These are phyloP conservation scores for Phania funesta DNA, from an alignment of 2,888 invertebrate species.

Conservation along the genomic window DNA sequence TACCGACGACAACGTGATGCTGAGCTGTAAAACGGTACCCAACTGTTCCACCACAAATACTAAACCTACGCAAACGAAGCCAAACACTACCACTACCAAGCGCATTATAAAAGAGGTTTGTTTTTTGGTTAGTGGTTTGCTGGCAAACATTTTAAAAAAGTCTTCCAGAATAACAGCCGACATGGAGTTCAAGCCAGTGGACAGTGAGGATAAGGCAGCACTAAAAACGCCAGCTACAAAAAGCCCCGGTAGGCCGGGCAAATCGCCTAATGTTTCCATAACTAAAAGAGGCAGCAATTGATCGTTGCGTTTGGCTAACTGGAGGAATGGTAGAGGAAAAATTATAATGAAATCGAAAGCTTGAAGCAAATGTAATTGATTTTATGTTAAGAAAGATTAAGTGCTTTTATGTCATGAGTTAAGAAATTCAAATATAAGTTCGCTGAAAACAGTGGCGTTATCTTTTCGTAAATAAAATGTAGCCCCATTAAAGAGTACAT, in stretches of 20 bases:
- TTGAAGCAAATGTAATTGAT: background rate
- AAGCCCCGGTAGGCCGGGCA: slow-evolving; percentile 91
- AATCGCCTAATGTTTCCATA: slow-evolving; percentile 89
- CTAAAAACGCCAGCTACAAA: slow-evolving; percentile 95
- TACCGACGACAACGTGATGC: slow-evolving; percentile 84
- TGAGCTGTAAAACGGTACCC: slow-evolving; percentile 86
- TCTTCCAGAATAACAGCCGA: slow-evolving; percentile 88
- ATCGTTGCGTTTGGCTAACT: slow-evolving; percentile 87
- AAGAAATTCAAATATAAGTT: no score
- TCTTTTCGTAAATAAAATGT: no score
- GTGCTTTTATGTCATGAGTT: background rate
- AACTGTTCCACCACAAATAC: slow-evolving; percentile 85
- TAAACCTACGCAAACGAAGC: slow-evolving; percentile 83
- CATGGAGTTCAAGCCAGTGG: slow-evolving; percentile 89
- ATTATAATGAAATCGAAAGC: background rate
- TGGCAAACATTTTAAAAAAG: slow-evolving; percentile 83
- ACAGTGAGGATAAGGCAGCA: slow-evolving; percentile 91
- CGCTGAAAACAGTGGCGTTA: no score
- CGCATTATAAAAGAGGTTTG: slow-evolving; percentile 85
- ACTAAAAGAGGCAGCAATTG: slow-evolving; percentile 91
- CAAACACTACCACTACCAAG: slow-evolving; percentile 84
- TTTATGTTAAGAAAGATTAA: background rate
- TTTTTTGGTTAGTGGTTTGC: slow-evolving; percentile 81
- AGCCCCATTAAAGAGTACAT: no score
- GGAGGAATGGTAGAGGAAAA: background rate